Evolutionary conservation across 2,113 vertebrate species (phyloP), one percentile per base, ranked within the genome.

Genomic region (Salvelinus sp.): DNA sequence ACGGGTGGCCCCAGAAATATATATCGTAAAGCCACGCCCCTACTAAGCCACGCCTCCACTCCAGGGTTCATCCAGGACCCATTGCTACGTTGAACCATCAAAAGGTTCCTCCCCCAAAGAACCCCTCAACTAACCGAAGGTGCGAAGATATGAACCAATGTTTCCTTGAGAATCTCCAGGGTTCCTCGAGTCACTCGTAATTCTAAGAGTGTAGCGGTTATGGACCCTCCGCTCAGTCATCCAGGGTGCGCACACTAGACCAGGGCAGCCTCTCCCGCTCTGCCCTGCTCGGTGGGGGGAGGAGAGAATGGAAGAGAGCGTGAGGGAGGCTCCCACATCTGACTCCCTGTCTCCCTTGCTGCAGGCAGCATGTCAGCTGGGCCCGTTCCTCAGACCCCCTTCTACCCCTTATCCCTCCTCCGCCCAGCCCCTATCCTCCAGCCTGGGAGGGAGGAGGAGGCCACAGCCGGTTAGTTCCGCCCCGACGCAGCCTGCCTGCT

Each of bases 311-410:
- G 64, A 82, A 50, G 22, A 70, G 68, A 71, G 63, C 62, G 78
- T 76, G 64, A 69, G 64, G 58, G 73, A 38, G 27, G 38, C 38
- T 2, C 38, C 16, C 13, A 64, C 22, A 28, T 69, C 73, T 82
- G 66, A 33, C 57, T 79, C 73, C 75, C 82, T 85, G 75, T 62
- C 75, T 75, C 70, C n/a, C 82, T 73, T 72, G 63, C 90, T 88
- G 80, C 81, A 69, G 86, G 88, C 86, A 3, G 85, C 85, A 44
- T 75, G 86, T 92, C 92, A 93, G 90, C 88, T 92, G 90, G 86
- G 87, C 75, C 83, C 63, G 5, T 88, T 90, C 91, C 84, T 90
- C 79, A 79, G 81, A 78, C 83, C 81, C 69, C 77, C 38, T 10
- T 44, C 38, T 44, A 10, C 38, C 38, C 9, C 9, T 44, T 44